Evolutionary conservation across 2,113 vertebrate genomes (phyloP).

Genomic region (Heteronetta atricapilla): DNA sequence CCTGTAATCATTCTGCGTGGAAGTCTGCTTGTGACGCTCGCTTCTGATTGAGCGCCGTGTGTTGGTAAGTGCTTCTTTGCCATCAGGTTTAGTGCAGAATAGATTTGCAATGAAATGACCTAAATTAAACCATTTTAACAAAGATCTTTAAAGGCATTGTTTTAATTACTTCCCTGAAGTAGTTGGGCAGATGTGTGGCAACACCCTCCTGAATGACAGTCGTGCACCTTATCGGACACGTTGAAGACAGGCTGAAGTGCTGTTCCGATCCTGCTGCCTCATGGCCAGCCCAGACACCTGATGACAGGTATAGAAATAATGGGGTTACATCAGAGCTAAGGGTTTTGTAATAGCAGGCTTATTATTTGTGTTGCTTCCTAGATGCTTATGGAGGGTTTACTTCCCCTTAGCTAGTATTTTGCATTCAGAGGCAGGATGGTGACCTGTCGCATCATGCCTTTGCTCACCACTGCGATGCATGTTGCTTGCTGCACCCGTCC

Average conservation of each 20-base stretch:
- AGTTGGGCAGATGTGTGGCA: neutral
- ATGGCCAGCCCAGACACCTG: neutral
- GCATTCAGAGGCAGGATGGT: neutral
- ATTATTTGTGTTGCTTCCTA: neutral
- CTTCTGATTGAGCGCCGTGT: neutral
- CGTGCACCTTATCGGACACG: neutral
- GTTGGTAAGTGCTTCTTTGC: neutral
- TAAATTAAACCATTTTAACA: neutral
- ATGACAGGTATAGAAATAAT: neutral
- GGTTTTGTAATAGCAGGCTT: neutral
- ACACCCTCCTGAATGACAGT: neutral
- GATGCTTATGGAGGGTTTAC: neutral
- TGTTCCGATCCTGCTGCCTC: neutral
- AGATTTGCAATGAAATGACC: neutral
- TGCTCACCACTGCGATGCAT: neutral
- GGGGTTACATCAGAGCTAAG: neutral
- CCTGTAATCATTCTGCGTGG: accelerated
- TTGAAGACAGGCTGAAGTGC: neutral
- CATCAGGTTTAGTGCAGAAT: neutral
- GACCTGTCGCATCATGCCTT: neutral
- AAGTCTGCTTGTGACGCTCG: neutral
- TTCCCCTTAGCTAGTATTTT: neutral
- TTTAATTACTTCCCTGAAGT: neutral
- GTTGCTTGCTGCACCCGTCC: too few species aligned
- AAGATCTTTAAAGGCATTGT: neutral